Evolutionary conservation across 1,140 invertebrate genomes (phyloP).

Genomic region (Euura lappo): DNA sequence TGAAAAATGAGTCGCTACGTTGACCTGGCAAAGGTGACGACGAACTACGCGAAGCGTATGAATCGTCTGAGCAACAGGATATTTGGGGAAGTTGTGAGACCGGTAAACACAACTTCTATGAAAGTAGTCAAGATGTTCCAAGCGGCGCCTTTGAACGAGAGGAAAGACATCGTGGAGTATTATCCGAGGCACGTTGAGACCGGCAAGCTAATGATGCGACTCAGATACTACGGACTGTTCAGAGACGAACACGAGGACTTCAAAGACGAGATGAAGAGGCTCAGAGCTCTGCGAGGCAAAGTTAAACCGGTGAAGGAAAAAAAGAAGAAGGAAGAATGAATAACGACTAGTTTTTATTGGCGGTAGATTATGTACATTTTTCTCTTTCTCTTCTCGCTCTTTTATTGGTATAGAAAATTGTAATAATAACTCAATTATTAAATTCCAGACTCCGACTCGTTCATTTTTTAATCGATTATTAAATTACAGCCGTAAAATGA

Average conservation of each 20-base stretch:
- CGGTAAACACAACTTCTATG: constrained; percentile 76
- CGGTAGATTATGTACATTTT: background rate
- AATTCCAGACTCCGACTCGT: no score
- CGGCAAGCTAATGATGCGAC: constrained; percentile 70
- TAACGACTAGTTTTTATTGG: constrained; percentile 37
- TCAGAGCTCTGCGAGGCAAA: constrained; percentile 81
- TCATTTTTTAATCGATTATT: no score
- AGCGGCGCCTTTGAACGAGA: constrained; percentile 76
- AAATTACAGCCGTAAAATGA: background rate
- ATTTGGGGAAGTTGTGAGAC: constrained; percentile 85
- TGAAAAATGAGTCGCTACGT: constrained; percentile 68
- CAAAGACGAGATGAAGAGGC: constrained; percentile 84
- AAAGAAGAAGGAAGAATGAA: constrained; percentile 62
- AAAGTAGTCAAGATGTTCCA: constrained; percentile 84
- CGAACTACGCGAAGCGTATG: constrained; percentile 86
- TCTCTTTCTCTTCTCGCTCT: no score
- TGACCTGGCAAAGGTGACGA: constrained; percentile 70
- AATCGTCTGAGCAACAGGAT: constrained; percentile 85
- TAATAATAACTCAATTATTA: no score
- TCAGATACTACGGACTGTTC: constrained; percentile 80
- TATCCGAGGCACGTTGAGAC: constrained; percentile 87
- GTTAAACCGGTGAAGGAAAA: constrained; percentile 63
- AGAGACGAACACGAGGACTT: constrained; percentile 93
- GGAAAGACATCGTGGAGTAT: constrained; percentile 78
- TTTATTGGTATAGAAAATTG: no score